Evolutionary conservation across 2,888 invertebrate species (phyloP).

Genomic region (Luffia ferchaultella): DNA sequence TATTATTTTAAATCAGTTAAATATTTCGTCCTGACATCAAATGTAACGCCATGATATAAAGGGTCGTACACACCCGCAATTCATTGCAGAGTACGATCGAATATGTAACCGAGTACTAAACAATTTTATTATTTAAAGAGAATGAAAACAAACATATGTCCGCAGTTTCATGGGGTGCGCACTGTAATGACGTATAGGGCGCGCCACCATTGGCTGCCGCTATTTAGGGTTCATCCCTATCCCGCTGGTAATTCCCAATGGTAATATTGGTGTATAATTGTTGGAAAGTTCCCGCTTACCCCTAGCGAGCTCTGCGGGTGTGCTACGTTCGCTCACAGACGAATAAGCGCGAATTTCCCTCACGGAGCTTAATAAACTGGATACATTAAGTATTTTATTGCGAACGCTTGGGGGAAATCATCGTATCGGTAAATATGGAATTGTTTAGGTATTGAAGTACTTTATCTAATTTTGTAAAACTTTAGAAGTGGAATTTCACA

Average conservation of each 20-base stretch:
- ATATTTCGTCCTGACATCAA: too few relatives aligned
- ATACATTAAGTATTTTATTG: not conserved
- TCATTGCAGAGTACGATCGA: too few relatives aligned
- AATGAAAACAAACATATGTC: conserved; percentile 57
- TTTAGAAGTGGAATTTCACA: too few relatives aligned
- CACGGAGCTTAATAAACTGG: not conserved
- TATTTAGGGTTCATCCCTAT: conserved; percentile 37
- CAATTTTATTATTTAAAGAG: conserved; percentile 42
- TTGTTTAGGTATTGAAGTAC: too few relatives aligned
- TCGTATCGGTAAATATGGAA: too few relatives aligned
- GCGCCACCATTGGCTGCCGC: conserved; percentile 34
- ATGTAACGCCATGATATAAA: too few relatives aligned
- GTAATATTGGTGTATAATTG: not conserved
- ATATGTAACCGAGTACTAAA: not conserved
- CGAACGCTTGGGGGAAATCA: too few relatives aligned
- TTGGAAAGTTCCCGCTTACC: conserved; percentile 19
- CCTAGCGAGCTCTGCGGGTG: conserved; percentile 19
- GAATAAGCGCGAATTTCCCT: conserved; percentile 3
- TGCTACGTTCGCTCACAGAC: conserved; percentile 10
- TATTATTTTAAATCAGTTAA: too few relatives aligned
- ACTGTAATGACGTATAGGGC: too few relatives aligned
- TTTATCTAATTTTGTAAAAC: too few relatives aligned
- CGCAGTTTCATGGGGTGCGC: too few relatives aligned
- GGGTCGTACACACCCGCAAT: too few relatives aligned
- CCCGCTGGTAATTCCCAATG: not conserved